Base-by-base conservation (phyloP, 2,888 invertebrate genomes). In the Cancer borealis region DNA sequence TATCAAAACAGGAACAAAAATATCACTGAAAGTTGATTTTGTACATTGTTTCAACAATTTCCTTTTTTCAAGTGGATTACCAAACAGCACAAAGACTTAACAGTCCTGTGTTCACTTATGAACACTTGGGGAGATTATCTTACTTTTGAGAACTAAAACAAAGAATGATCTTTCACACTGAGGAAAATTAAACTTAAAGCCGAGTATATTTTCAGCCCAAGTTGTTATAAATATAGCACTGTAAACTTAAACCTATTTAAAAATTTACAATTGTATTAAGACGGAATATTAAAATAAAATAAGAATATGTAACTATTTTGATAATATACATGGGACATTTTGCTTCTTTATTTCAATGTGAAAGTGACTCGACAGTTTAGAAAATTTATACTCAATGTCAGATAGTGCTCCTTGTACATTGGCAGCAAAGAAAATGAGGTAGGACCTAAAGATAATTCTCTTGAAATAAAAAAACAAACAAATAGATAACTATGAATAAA, bases 361-460 rank as follows among this genome's bases (percentile, higher is more conserved):
- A 89, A 88, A 91, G 60, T n/a, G 84, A 79, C 90, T 30, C 12
- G 30, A 93, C 30, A 54, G 73, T 26, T 92, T 17, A 88, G 66
- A 89, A 49, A 92, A 66, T 88, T 66, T 91, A 93, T 66, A 46
- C 66, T 66, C 39, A 92, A 87, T 93, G 79, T 92, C 45, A 47
- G 17, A 92, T 88, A 89, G 89, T 60, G 88, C 87, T 92, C 87
- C 87, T 92, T 92, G 54, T 92, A 92, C 87, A 92, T 92, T 94
- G 87, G 84, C 92, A 92, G 92, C 92, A 91, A 30, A 46, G 84
- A 92, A 94, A 94, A 90, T 94, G 94, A 94, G 94, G 94, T 94
- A 94, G 94, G 91, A 94, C 89, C 91, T 92, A 94, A 93, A 87
- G 30, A 90, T 91, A 93, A 60, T 93, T 93, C 91, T 93, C 93